Evolutionary conservation across 1,140 invertebrate genomes (phyloP).

Genomic region (Himalopsyche phryganea): DNA sequence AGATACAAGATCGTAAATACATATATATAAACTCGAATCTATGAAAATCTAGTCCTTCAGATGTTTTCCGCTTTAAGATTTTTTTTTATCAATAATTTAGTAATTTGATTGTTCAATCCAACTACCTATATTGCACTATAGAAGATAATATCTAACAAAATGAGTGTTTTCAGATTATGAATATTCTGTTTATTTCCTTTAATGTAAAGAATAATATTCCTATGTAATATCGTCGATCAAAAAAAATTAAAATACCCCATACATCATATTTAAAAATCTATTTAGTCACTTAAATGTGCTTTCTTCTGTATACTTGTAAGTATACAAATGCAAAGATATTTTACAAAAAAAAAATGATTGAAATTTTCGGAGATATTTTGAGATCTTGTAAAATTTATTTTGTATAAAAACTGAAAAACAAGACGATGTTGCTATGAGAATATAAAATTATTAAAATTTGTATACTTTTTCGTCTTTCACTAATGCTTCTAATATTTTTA

Average conservation of each 20-base stretch:
- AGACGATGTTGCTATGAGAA: not conserved
- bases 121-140: too few relatives aligned
- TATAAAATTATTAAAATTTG: not conserved
- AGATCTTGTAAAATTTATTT: not conserved
- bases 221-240: too few relatives aligned
- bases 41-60: constrained; percentile 23
- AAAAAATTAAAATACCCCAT: too few relatives aligned
- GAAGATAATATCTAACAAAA: too few relatives aligned
- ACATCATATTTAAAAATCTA: too few relatives aligned
- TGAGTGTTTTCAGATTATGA: too few relatives aligned
- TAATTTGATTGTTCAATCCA: too few relatives aligned
- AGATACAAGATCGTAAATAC: too few relatives aligned
- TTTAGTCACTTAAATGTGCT: constrained; percentile 15
- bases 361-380: too few relatives aligned
- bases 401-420: not conserved
- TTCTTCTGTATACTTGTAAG: constrained; percentile 31
- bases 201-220: too few relatives aligned
- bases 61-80: not conserved
- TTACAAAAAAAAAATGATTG: constrained; percentile 1
- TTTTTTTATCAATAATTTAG: not conserved
- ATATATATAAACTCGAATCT: not conserved
- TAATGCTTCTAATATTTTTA: constrained; percentile 32
- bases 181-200: too few relatives aligned
- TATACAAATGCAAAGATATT: constrained; percentile 32
- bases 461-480: constrained; percentile 8